Base-by-base conservation (phyloP, 53 echinoderm and acorn worm genomes). In the Actinopyga echinites region DNA sequence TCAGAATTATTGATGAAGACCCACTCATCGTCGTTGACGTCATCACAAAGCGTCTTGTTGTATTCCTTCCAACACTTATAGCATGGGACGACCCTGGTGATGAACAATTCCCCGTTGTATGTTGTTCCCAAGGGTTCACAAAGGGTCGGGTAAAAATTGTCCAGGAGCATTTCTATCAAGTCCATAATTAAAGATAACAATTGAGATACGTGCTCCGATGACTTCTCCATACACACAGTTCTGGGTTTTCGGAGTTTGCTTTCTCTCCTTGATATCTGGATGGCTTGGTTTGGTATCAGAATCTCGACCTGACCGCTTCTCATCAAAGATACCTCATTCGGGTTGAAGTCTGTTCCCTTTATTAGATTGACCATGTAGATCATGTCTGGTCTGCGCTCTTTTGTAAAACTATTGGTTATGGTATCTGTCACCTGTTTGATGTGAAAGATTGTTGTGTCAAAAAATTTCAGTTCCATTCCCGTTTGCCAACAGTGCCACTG, bases 401-500 rank as follows among this genome's bases (percentile, higher is more conserved):
- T 77, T 55, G 87, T 85, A 60, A 95, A 95, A 44, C 93, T 87
- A 1, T 91, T 74, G 0, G 84, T 79, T 25, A 89, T 86, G n/a
- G 94, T 93, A 32, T 85, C 86, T 21, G 92, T 84, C 17, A 97
- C 86, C 37, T 94, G 94, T 82, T 90, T 94, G 45, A 97, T 87
- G 43, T 97, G 90, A 69, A 97, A 94, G 71, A 97, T 85, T 23
- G 91, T 94, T 43, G 89, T 89, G n/a, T 90, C 87, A 30, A 92
- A 88, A 88, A 93, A 91, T 25, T 86, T 88, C 55, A 97, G 83
- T 43, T 97, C 93, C 6, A 97, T 85, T 8, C 97, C 97, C 0
- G 97, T 91, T 86, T 97, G 97, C 97, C 97, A 97, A 71, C 94
- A 91, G 13, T 90, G 86, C 97, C 97, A 97, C 77, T 92, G 74